These are phyloP conservation scores for Decapterus maruadsi DNA, from an alignment of 2,797 vertebrate species.

Conservation along the genomic window DNA sequence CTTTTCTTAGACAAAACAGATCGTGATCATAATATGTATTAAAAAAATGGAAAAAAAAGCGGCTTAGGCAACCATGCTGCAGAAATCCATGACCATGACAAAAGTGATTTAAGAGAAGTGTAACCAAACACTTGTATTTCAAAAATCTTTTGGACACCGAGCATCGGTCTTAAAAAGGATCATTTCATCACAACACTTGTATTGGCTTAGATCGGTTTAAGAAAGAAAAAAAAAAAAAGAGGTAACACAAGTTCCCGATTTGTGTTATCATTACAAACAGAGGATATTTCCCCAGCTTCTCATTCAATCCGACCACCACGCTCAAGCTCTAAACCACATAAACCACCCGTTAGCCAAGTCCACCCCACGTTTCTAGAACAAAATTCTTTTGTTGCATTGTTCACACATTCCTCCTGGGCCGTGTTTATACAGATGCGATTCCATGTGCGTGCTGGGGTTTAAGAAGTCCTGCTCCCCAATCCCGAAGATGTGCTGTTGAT, in stretches of 20 bases:
- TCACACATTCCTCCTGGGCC: conserved; percentile 90
- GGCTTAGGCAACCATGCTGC: neutral
- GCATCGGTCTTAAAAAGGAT: conserved; percentile 20
- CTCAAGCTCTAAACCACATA: conserved; percentile 79
- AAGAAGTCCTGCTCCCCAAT: conserved; percentile 82
- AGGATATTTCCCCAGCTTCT: conserved; percentile 74
- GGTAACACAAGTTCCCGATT: conserved; percentile 64
- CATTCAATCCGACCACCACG: conserved; percentile 73
- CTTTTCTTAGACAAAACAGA: neutral
- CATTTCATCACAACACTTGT: conserved; percentile 45
- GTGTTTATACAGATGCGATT: conserved; percentile 99
- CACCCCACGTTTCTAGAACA: conserved; percentile 77
- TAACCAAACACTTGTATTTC: neutral
- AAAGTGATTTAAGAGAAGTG: neutral
- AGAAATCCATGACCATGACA: neutral
- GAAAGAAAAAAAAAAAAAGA: conserved; percentile 21
- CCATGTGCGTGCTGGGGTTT: conserved; percentile 88
- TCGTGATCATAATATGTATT: neutral
- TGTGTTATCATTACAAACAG: conserved; percentile 81
- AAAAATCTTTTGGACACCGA: conserved; percentile 5
- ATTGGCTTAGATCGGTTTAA: conserved; percentile 45
- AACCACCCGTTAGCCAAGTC: conserved; percentile 74
- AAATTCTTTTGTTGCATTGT: conserved; percentile 91
- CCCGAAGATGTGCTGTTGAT: conserved; percentile 91
- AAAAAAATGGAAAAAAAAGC: neutral